phyloP scores from a whole-genome alignment of 1,140 invertebrate species.

The Lordiphosa clarofinis region DNA sequence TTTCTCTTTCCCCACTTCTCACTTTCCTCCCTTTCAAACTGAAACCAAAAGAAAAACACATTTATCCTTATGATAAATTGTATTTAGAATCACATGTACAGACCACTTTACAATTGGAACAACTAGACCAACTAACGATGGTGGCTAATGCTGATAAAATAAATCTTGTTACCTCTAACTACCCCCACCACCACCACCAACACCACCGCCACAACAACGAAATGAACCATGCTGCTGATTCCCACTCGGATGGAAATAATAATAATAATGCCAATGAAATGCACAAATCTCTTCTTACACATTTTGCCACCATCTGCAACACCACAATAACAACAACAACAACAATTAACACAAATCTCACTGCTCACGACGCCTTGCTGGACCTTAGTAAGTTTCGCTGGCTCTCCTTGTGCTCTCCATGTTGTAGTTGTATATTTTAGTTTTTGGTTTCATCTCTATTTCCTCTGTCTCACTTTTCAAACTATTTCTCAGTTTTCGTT shows the following conservation, averaged over 20 bases:
- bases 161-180: constrained; percentile 80
- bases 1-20: constrained; percentile 3
- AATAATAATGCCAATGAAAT: constrained; percentile 37
- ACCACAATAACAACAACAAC: constrained; percentile 34
- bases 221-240: constrained; percentile 16
- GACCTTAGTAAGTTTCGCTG: constrained; percentile 78
- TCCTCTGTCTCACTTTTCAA: neutral
- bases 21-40: constrained; percentile 5
- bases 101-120: constrained; percentile 82
- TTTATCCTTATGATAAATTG: constrained; percentile 79
- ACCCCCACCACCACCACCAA: constrained; percentile 52
- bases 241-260: constrained; percentile 43
- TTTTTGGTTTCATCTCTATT: constrained; percentile 5
- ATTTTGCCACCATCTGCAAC: constrained; percentile 60
- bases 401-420: constrained; percentile 38
- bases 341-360: constrained; percentile 53
- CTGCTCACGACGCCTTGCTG: constrained; percentile 64
- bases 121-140: constrained; percentile 82
- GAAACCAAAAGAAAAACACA: constrained; percentile 40
- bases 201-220: constrained; percentile 25
- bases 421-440: constrained; percentile 48
- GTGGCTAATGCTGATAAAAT: constrained; percentile 80
- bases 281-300: constrained; percentile 52
- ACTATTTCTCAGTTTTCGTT: neutral
- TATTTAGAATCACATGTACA: constrained; percentile 83